These are phyloP conservation scores for Pungitius pungitius DNA, from an alignment of 2,113 vertebrate genomes.

Conservation along the genomic window DNA sequence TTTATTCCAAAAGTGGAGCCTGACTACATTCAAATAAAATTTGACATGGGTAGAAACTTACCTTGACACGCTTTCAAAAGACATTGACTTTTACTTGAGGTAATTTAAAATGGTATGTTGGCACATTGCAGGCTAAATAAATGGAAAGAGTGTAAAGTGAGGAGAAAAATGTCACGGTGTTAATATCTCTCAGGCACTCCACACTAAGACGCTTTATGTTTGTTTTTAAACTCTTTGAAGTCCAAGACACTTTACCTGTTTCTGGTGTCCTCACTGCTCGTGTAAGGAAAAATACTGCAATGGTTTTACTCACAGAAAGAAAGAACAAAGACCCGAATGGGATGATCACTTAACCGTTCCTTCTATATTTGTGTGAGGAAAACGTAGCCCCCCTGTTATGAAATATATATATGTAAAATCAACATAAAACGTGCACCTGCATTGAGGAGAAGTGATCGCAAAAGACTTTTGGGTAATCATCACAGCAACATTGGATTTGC, in stretches of 20 bases:
- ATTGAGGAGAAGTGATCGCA: neutral
- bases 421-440: neutral
- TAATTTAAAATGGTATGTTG: neutral
- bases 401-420: neutral
- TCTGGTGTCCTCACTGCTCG: neutral
- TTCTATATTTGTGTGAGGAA: too few species aligned
- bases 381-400: neutral
- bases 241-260: neutral
- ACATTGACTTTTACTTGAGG: neutral
- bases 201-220: neutral
- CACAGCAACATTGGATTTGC: neutral
- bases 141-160: neutral
- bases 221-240: neutral
- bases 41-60: neutral
- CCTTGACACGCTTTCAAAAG: neutral
- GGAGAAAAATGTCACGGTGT: neutral
- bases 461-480: neutral
- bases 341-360: too few species aligned
- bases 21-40: neutral
- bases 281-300: neutral
- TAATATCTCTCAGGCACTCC: neutral
- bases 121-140: neutral
- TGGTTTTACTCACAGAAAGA: too few species aligned
- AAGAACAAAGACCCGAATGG: too few species aligned
- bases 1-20: neutral